A percentile compares a stretch with the other conserved stretches of the same genome.
Evolutionary conservation across 2,113 vertebrate genomes (phyloP).

Genomic region (Falco punctatus): DNA sequence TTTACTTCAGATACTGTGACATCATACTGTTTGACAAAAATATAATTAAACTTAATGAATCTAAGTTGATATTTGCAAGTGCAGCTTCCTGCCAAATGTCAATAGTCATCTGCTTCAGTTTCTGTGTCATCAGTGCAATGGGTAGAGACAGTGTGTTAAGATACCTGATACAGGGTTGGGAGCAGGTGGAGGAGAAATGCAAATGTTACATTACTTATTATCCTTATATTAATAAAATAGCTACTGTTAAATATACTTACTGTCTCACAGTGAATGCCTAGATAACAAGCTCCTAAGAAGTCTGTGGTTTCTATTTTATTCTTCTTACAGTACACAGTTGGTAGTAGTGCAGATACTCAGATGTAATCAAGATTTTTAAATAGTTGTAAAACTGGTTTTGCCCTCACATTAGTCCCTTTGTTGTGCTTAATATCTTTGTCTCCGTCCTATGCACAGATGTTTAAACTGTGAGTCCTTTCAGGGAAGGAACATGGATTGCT

Average conservation of each 20-base stretch:
- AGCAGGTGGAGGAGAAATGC: background rate
- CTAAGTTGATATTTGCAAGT: background rate
- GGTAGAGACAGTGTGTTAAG: background rate
- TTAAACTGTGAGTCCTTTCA: background rate
- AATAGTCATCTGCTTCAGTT: background rate
- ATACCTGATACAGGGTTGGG: background rate
- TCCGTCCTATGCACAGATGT: background rate
- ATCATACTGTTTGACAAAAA: conserved; percentile 35
- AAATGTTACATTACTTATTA: background rate
- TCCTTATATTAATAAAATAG: background rate
- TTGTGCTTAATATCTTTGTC: background rate
- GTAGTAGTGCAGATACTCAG: background rate
- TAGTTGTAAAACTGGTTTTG: background rate
- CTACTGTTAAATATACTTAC: background rate
- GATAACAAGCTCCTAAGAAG: background rate
- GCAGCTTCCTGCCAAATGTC: conserved; percentile 3
- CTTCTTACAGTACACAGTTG: background rate
- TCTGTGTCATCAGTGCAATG: background rate
- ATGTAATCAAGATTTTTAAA: background rate
- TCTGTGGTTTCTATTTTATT: background rate
- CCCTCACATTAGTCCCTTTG: background rate
- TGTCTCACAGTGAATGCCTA: background rate
- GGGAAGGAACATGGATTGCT: background rate
- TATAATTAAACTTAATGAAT: conserved; percentile 2
- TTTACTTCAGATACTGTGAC: background rate